phyloP scores from a whole-genome alignment of 2,888 invertebrate species.

The Aphodius granarius region DNA sequence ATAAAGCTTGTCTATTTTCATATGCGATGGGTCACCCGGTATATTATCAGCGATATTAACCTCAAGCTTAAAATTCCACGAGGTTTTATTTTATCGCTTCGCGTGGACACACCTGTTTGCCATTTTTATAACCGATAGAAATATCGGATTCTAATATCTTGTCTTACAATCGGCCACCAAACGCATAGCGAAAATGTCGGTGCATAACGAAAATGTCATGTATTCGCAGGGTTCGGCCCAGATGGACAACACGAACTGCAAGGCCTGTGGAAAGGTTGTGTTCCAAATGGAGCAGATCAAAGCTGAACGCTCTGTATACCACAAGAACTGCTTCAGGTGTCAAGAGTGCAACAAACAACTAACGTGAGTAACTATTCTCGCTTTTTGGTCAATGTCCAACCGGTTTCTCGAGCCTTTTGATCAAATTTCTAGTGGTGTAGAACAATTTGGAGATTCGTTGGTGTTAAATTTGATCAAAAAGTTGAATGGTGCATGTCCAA shows the following conservation, averaged over 20 bases:
- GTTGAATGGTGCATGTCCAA: too few relatives aligned
- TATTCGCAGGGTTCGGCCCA: conserved; percentile 51
- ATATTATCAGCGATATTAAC: too few relatives aligned
- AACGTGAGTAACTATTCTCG: conserved; percentile 64
- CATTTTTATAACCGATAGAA: background rate
- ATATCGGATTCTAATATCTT: background rate
- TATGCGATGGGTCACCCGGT: too few relatives aligned
- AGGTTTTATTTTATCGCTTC: background rate
- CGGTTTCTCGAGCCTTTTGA: background rate
- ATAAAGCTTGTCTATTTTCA: too few relatives aligned
- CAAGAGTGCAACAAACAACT: conserved; percentile 90
- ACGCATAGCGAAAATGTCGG: background rate
- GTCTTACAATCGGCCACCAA: conserved; percentile 4
- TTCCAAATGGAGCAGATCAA: conserved; percentile 97
- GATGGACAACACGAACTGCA: conserved; percentile 69
- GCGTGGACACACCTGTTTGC: background rate
- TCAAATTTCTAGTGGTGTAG: background rate
- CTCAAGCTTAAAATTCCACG: background rate
- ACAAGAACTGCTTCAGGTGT: conserved; percentile 94
- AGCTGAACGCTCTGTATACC: conserved; percentile 88
- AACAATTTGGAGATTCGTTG: conserved; percentile 1
- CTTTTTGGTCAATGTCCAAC: background rate
- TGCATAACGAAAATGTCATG: background rate
- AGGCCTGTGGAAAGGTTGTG: conserved; percentile 84
- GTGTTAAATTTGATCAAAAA: too few relatives aligned